A percentile compares a stretch with the other conserved stretches of the same genome.
phyloP scores from a whole-genome alignment of 2,888 invertebrate genomes.

The Drosophila prostipennis region DNA sequence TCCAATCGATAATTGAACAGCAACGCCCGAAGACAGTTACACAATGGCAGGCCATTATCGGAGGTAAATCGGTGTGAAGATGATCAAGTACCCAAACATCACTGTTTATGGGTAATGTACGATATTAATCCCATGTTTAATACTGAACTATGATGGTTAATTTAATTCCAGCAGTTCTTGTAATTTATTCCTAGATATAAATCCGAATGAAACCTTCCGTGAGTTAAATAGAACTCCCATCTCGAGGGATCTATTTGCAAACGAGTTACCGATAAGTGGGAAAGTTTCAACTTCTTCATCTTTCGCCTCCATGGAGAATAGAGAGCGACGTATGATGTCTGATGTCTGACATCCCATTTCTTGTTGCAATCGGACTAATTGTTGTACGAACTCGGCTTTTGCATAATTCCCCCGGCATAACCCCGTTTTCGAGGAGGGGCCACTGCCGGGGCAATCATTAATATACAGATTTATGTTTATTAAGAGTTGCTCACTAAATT shows the following conservation, averaged over 20 bases:
- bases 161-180: no score
- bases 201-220: no score
- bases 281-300: slow-evolving; percentile 12
- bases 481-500: slow-evolving; percentile 49
- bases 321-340: no score
- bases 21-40: slow-evolving; percentile 24
- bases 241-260: not conserved
- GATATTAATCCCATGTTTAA: not conserved
- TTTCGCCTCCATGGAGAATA: not conserved
- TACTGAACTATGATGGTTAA: no score
- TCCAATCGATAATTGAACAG: slow-evolving; percentile 33
- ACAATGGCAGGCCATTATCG: slow-evolving; percentile 11
- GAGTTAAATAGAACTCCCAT: no score
- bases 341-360: slow-evolving; percentile 60
- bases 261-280: slow-evolving; percentile 25
- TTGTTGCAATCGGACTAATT: slow-evolving; percentile 65
- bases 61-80: slow-evolving; percentile 3
- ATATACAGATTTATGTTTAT: slow-evolving; percentile 72
- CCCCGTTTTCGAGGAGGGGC: slow-evolving; percentile 30
- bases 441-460: slow-evolving; percentile 54
- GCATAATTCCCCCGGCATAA: slow-evolving; percentile 44
- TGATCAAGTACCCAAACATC: slow-evolving; percentile 3
- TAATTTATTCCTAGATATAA: no score
- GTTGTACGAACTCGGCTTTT: slow-evolving; percentile 51
- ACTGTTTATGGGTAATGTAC: not conserved